Evolutionary conservation across 2,888 invertebrate species (phyloP).

Genomic region (Nephrocerus scutellatus): DNA sequence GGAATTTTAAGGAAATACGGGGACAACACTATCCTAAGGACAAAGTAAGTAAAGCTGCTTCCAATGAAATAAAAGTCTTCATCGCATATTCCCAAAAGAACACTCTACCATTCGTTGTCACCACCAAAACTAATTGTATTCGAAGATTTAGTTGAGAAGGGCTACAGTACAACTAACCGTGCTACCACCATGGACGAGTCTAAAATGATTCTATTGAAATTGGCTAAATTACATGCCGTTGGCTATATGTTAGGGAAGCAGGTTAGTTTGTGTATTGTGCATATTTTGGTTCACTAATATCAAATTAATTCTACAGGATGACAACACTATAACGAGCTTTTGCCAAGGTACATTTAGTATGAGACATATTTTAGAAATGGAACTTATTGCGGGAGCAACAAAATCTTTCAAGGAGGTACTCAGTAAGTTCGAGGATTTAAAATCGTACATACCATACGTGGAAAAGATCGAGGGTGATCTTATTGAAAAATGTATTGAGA

Average conservation of each 20-base stretch:
- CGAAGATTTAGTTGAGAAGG: constrained; percentile 19
- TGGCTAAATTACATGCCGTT: constrained; percentile 33
- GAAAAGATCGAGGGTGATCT: constrained; percentile 19
- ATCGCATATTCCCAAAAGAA: constrained; percentile 2
- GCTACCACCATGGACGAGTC: constrained; percentile 20
- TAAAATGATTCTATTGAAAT: constrained; percentile 23
- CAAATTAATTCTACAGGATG: too few relatives aligned
- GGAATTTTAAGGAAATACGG: constrained; percentile 26
- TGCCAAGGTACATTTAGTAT: too few relatives aligned
- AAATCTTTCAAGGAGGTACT: not conserved
- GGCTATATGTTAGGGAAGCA: constrained; percentile 23
- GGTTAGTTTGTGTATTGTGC: too few relatives aligned
- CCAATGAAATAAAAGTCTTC: not conserved
- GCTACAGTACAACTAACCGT: constrained; percentile 21
- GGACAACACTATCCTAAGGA: constrained; percentile 24
- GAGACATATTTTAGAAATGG: too few relatives aligned
- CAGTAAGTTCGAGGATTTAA: constrained; percentile 13
- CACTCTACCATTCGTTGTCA: constrained; percentile 18
- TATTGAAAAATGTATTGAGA: constrained; percentile 7
- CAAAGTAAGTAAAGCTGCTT: constrained; percentile 17
- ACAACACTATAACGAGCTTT: too few relatives aligned
- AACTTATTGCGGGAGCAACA: not conserved
- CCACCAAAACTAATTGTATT: constrained; percentile 23
- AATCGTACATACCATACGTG: constrained; percentile 25
- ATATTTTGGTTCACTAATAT: too few relatives aligned